These are phyloP conservation scores for Celastrina argiolus DNA, from an alignment of 2,888 invertebrate species.

Conservation along the genomic window DNA sequence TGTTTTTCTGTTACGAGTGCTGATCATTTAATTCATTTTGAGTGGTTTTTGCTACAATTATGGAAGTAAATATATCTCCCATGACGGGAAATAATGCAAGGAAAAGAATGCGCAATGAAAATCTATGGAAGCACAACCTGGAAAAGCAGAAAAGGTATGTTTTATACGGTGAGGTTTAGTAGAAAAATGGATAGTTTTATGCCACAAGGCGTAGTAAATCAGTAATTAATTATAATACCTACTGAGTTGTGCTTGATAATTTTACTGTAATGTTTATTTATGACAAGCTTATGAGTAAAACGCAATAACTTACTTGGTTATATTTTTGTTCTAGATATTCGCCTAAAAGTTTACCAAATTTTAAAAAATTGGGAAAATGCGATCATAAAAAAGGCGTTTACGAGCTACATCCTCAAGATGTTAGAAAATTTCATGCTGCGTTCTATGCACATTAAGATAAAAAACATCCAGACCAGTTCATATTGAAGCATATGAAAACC, in stretches of 20 bases:
- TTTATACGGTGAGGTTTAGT: not conserved
- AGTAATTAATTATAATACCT: not conserved
- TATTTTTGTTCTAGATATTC: not conserved
- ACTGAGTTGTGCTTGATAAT: not conserved
- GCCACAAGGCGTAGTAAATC: not conserved
- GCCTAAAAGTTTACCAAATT: not conserved
- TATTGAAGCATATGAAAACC: not conserved
- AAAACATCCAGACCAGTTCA: not conserved
- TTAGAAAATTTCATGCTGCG: not conserved
- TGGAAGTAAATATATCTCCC: not conserved
- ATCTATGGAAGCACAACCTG: not conserved
- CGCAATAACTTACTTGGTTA: not conserved
- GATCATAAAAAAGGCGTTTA: not conserved
- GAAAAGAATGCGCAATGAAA: not conserved
- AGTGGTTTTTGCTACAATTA: not conserved
- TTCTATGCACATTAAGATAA: not conserved
- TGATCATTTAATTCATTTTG: not conserved
- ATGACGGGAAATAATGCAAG: not conserved
- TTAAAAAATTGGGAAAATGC: not conserved
- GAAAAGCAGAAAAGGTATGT: not conserved
- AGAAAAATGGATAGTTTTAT: not conserved
- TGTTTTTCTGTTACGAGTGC: constrained; percentile 3
- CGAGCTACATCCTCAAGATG: not conserved
- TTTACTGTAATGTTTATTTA: not conserved
- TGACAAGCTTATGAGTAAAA: not conserved